Evolutionary conservation across 2,797 vertebrate species (phyloP), one percentile per base, ranked within the genome.

Genomic region (Brachyalestes nurse): DNA sequence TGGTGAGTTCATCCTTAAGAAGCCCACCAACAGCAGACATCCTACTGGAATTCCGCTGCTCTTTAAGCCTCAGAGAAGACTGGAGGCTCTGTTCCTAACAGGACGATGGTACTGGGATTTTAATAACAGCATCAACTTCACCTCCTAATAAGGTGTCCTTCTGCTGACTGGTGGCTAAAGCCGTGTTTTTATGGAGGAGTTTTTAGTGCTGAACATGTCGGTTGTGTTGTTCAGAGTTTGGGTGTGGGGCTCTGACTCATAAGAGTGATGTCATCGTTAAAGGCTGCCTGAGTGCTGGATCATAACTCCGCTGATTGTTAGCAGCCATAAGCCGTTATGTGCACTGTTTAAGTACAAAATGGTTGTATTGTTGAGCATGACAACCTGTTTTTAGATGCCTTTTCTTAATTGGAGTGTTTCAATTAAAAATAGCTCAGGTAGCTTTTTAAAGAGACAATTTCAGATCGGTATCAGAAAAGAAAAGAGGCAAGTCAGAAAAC

Each of bases 181-280:
- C 16, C 28, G 5, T 57, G 55, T 67, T 82, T 76, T 58, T 17
- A 12, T 38, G 14, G 49, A 17, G 16, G 17, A 21, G 38, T 42
- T 42, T 80, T 55, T 25, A 19, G 10, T 40, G 19, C 72, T 69
- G 78, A 81, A 80, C 72, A 80, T 72, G 47, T 72, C 42, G 77
- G 74, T 38, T 71, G 65, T 70, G 57, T 70, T 79, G 49, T 60
- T 67, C 75, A 65, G 78, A 79, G 77, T 21, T 62, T 82, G 79
- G 82, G 79, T 74, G 84, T 82, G 82, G 82, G 49, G 25, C 25
- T 75, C 76, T 87, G 79, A 57, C 82, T 89, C 85, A 64, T 69
- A 86, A 82, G 88, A 88, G 84, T 93, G 92, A 94, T 89, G 90
- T 93, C 89, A 94, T 91, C 65, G 77, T 34, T 72, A 65, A 87